Base-by-base conservation (phyloP, 2,797 vertebrate genomes). In the Cynopterus sphinx region DNA sequence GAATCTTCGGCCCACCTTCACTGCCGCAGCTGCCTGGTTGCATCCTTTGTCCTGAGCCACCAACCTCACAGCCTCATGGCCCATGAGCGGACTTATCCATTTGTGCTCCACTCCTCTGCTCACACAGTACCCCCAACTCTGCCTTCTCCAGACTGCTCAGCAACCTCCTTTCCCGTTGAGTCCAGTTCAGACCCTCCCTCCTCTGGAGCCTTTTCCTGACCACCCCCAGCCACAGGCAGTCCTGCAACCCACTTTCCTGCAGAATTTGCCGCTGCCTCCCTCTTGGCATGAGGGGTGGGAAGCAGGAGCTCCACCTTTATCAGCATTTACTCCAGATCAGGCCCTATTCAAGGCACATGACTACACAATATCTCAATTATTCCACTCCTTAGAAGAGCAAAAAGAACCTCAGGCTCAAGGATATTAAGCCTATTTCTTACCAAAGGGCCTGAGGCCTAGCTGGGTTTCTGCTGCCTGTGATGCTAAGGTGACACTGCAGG, bases 161-260 rank as follows among this genome's bases (percentile, higher is more conserved):
- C 24, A 21, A 36, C 15, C 24, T 9, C 68, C 65, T 31, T 31
- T 31, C 68, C 68, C 1, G 0, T 3, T 6, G 26, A 22, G 51
- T 28, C 79, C 17, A 49, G 22, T 15, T 22, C 81, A 86, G 41
- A 49, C 9, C 21, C 9, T 7, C 15, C 49, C 28, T 41, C 13
- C 84, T 75, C 70, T 28, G 36, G 28, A 81, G 28, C 9, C 87
- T 87, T 46, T 43, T 33, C 49, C 92, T 24, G 63, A 70, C 53
- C 59, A 33, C 33, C 41, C 28, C 13, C 43, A 53, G 79, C 46
- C 55, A 43, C 26, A 71, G 49, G 71, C 13, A 15, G 33, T 67
- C 31, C 82, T 87, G 9, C 9, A 0, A 83, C 19, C 24, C 2
- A 9, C 67, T 67, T 65, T 82, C 79, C 68, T 43, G 6, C 39